Evolutionary conservation across 1,140 invertebrate species (phyloP).

Genomic region (Trachymyrmex septentrionalis): DNA sequence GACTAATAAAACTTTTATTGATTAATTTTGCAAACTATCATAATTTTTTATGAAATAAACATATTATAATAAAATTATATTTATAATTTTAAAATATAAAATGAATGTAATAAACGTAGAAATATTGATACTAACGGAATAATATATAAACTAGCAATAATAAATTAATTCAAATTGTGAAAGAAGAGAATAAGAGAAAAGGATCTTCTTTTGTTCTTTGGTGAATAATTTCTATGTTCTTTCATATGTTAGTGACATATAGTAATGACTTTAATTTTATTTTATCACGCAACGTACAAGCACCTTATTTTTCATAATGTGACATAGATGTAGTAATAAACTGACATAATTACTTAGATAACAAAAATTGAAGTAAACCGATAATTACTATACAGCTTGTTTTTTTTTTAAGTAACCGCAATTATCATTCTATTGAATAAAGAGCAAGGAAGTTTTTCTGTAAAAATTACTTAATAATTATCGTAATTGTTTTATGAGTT

Average conservation of each 20-base stretch:
- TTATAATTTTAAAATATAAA: not conserved
- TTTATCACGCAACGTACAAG: not conserved
- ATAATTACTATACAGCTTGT: not conserved
- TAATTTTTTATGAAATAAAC: not conserved
- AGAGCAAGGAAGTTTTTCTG: not conserved
- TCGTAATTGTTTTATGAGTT: not conserved
- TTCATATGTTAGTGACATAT: not conserved
- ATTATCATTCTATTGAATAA: conserved; percentile 1
- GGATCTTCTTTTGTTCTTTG: not conserved
- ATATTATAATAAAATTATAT: not conserved
- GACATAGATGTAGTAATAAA: not conserved
- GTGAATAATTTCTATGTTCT: not conserved
- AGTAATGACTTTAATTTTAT: not conserved
- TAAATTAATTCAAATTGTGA: not conserved
- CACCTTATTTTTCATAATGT: not conserved
- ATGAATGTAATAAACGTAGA: not conserved
- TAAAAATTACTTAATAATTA: conserved; percentile 20
- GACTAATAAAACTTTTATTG: no score
- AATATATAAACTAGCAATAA: not conserved
- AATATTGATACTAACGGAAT: not conserved
- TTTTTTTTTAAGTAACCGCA: not conserved
- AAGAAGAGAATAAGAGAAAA: not conserved
- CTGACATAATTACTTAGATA: not conserved
- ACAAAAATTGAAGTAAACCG: not conserved
- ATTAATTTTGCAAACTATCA: conserved; percentile 13